These are phyloP conservation scores for Calephelis virginiensis DNA, from an alignment of 1,140 invertebrate genomes.

Conservation along the genomic window DNA sequence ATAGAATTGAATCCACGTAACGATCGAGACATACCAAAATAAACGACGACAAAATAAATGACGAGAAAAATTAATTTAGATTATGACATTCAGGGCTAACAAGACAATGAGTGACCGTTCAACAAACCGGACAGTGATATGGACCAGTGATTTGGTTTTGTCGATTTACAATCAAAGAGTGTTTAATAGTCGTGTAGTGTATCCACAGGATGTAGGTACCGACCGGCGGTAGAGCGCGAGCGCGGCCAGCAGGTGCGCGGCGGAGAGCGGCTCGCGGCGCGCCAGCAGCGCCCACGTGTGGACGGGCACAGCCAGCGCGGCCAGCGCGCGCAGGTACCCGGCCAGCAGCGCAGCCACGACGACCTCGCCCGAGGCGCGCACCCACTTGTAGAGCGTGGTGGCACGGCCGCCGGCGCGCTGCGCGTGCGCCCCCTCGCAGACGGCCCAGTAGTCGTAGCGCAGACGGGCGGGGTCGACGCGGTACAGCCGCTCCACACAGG, in stretches of 20 bases:
- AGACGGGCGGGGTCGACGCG: conserved; percentile 85
- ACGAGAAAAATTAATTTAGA: no score
- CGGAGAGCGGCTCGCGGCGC: conserved; percentile 79
- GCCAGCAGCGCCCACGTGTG: conserved; percentile 94
- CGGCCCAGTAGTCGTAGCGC: conserved; percentile 91
- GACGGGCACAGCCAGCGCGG: conserved; percentile 88
- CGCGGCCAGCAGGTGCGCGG: conserved; percentile 85
- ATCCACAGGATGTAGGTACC: neutral
- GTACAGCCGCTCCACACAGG: conserved; percentile 89
- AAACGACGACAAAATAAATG: no score
- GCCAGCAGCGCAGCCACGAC: conserved; percentile 91
- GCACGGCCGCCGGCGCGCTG: conserved; percentile 76
- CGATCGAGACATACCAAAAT: no score
- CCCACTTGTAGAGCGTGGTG: conserved; percentile 93
- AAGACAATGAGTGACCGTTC: no score
- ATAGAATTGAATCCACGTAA: no score
- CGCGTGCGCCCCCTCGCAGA: conserved; percentile 79
- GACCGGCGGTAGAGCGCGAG: conserved; percentile 87
- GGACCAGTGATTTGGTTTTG: no score
- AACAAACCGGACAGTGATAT: no score
- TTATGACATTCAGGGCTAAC: no score
- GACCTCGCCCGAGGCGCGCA: conserved; percentile 91
- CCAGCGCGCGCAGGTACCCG: conserved; percentile 92
- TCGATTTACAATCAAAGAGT: no score
- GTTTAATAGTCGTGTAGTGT: no score